Evolutionary conservation across 2,113 vertebrate genomes (phyloP), one percentile per base, ranked within the genome.

Genomic region (Nesoenas mayeri): DNA sequence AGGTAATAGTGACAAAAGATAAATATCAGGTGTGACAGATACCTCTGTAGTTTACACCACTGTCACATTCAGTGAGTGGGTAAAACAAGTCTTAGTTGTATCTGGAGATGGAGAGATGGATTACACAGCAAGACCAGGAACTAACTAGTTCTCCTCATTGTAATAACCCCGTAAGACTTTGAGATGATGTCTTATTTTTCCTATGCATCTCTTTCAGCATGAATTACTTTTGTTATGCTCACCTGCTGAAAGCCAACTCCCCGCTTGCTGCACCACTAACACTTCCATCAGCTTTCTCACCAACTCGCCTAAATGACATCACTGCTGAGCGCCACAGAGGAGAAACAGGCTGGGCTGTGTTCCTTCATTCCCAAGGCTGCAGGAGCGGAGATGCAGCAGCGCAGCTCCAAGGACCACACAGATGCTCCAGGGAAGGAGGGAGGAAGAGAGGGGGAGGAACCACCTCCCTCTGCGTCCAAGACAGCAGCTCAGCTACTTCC

Each of bases 401-500:
- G 26, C 1, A 85, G 82, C 89, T 60, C 90, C 50, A 13, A 48
- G 51, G 85, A 92, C 92, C 90, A 94, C 93, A 94, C 77, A 86
- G 83, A 90, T 36, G 14, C 57, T 75, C 79, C n/a, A 69, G 72
- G 79, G 48, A 90, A 57, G 17, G 56, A 44, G 22, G 77, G n/a
- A 93, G 50, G 67, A 60, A 60, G n/a, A 28, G 38, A 6, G 36
- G 21, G 40, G 36, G 22, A 91, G 66, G 78, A 85, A 88, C 34
- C 2, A 58, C 48, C 79, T 88, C 85, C 13, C 79, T 82, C 84
- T 10, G 79, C 67, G 79, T 73, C 92, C 91, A 78, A 85, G 94
- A 29, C 90, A 93, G 92, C 83, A 88, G 88, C 90, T 50, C 53
- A 82, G 90, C 57, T 79, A 16, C 93, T 92, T 96, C 95, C 95